Evolutionary conservation across 2,888 invertebrate species (phyloP).

Genomic region (Cheilosia urbana): DNA sequence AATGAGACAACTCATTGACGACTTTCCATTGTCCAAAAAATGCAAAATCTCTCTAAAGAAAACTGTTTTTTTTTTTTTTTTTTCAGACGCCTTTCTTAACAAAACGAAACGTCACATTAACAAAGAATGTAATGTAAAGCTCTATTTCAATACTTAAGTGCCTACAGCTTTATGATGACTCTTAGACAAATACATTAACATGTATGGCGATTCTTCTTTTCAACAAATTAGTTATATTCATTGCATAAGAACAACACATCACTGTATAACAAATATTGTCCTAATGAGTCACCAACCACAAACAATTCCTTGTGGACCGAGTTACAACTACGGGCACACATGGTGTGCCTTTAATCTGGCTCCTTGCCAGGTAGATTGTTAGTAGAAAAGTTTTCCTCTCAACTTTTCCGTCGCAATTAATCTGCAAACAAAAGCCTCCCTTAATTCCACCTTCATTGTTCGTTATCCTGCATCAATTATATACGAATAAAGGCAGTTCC

Average conservation of each 20-base stretch:
- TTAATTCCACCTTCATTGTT: constrained; percentile 47
- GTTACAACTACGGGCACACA: background rate
- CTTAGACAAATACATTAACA: background rate
- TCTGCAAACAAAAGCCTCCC: constrained; percentile 31
- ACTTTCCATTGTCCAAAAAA: too few species aligned
- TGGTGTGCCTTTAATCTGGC: constrained; percentile 14
- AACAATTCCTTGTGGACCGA: constrained; percentile 12
- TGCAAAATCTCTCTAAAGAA: too few species aligned
- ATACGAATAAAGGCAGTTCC: constrained; percentile 23
- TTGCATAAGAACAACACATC: background rate
- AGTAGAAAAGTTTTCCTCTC: constrained; percentile 3
- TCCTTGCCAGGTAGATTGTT: constrained; percentile 29
- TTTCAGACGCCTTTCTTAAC: too few species aligned
- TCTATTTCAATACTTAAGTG: too few species aligned
- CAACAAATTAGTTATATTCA: background rate
- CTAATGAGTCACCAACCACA: constrained; percentile 36
- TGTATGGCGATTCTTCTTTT: background rate
- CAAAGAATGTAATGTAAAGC: too few species aligned
- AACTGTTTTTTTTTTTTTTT: too few species aligned
- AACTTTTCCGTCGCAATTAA: constrained; percentile 24
- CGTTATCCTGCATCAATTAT: constrained; percentile 58
- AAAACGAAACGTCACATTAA: too few species aligned
- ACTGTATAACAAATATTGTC: background rate
- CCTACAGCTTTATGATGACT: too few species aligned
- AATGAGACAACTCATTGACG: too few species aligned